These are phyloP conservation scores for Lymantria monacha DNA, from an alignment of 2,888 invertebrate species.

Conservation along the genomic window DNA sequence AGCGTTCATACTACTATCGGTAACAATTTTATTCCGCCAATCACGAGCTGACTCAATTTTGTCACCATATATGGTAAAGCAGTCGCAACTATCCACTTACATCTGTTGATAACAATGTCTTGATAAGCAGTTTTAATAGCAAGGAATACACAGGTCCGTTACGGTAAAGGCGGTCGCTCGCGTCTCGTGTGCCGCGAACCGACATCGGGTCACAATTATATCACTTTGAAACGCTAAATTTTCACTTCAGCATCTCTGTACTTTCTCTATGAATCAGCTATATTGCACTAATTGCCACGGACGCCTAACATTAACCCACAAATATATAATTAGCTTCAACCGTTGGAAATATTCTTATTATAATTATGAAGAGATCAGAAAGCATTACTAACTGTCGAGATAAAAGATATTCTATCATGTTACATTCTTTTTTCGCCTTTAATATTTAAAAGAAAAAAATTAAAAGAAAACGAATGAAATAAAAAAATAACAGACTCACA, in stretches of 20 bases:
- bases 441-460: neutral
- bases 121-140: constrained; percentile 50
- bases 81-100: constrained; percentile 52
- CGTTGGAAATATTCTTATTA: constrained; percentile 43
- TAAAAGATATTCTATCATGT: constrained; percentile 25
- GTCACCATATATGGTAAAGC: constrained; percentile 91
- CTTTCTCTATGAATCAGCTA: constrained; percentile 64
- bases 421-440: neutral
- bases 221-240: constrained; percentile 35
- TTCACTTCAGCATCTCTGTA: constrained; percentile 46
- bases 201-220: constrained; percentile 20
- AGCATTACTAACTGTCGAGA: constrained; percentile 43
- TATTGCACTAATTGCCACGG: constrained; percentile 55
- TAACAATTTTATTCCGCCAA: constrained; percentile 82
- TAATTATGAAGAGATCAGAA: constrained; percentile 52
- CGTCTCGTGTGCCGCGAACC: constrained; percentile 23
- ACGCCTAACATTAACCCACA: constrained; percentile 57
- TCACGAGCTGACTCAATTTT: constrained; percentile 82
- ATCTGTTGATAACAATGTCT: constrained; percentile 57
- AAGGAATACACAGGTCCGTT: constrained; percentile 20
- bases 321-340: constrained; percentile 54
- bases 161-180: constrained; percentile 35
- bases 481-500: neutral
- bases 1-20: constrained; percentile 75
- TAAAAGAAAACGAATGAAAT: neutral